Conservation (phyloP, 2,113 vertebrate genomes). For the Urocolius indicus region DNA sequence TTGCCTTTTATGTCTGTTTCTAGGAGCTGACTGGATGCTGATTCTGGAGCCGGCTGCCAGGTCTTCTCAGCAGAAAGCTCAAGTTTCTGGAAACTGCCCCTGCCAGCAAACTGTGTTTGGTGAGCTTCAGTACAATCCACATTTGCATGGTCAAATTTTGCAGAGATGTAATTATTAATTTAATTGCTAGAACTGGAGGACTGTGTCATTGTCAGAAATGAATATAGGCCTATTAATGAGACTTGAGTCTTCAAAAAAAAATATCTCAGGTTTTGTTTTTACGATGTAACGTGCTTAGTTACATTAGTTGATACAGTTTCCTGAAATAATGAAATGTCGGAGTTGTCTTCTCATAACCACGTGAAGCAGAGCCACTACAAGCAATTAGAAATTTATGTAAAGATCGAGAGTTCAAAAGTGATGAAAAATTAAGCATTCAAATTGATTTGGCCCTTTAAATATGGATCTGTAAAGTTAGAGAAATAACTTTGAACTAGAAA, state of each 20-base stretch:
- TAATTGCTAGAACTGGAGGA: background rate
- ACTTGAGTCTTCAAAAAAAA: background rate
- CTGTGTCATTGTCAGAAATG: background rate
- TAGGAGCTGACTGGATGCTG: slow-evolving; percentile 43
- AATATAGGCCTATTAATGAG: background rate
- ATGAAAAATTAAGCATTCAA: background rate
- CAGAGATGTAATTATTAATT: background rate
- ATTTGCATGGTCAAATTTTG: slow-evolving; percentile 17
- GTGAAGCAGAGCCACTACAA: background rate
- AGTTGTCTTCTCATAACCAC: background rate
- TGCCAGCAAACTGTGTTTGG: slow-evolving; percentile 56
- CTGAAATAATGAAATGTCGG: background rate
- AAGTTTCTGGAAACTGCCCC: slow-evolving; percentile 57
- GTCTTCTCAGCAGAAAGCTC: slow-evolving; percentile 51
- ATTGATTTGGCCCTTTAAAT: background rate
- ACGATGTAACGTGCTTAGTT: background rate
- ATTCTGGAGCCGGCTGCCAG: slow-evolving; percentile 30
- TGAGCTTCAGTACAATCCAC: slow-evolving; percentile 19
- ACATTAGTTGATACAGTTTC: background rate
- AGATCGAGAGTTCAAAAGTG: background rate
- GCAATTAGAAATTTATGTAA: background rate
- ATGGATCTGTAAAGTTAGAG: background rate
- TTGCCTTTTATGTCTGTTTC: slow-evolving; percentile 54
- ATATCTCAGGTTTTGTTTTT: background rate
- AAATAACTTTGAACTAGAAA: background rate